Evolutionary conservation across 2,797 vertebrate species (phyloP).

Genomic region (Scolopax bukidnonensis): DNA sequence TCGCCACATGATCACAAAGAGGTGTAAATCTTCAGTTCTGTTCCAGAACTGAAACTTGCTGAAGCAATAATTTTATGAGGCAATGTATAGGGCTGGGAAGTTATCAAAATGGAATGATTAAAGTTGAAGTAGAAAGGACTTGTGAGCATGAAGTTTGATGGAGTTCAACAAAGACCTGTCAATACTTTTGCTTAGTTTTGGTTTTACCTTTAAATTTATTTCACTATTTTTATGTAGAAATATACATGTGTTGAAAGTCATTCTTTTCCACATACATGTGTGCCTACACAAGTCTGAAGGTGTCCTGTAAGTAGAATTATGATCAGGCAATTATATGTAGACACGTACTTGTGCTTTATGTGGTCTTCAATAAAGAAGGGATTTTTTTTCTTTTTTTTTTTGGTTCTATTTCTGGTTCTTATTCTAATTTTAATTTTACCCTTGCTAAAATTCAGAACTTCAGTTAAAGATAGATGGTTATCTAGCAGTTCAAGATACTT

Average conservation of each 20-base stretch:
- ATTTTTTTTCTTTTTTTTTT: neutral
- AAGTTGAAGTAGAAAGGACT: neutral
- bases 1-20: neutral
- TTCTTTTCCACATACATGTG: fast-evolving
- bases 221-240: neutral
- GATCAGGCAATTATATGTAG: neutral
- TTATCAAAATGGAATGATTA: neutral
- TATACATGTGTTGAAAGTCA: neutral
- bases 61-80: neutral
- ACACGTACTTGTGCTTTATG: neutral
- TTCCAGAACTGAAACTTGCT: neutral
- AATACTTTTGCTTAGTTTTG: neutral
- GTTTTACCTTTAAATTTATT: neutral
- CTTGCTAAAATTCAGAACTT: neutral
- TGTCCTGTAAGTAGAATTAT: neutral
- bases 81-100: neutral
- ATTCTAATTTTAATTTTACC: neutral
- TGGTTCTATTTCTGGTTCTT: neutral
- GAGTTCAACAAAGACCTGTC: neutral
- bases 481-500: neutral
- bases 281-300: neutral
- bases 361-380: neutral
- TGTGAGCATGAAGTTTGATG: neutral
- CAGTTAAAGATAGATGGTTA: neutral
- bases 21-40: neutral